Evolutionary conservation across 2,113 vertebrate species (phyloP).

Genomic region (human (Homo sapiens)): GRCh38 chr16:66389001-66389500

Average conservation of each 20-base stretch:
- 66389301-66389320: background rate
- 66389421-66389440: constrained; percentile 90
- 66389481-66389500: constrained; percentile 91
- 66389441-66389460: constrained; percentile 83
- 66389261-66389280: background rate
- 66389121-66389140: background rate
- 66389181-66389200: background rate
- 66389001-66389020: background rate
- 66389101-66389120: background rate
- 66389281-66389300: background rate
- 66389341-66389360: constrained; percentile 77
- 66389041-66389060: background rate
- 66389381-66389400: constrained; percentile 91
- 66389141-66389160: background rate
- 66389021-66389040: background rate
- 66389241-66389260: background rate
- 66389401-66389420: constrained; percentile 87
- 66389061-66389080: background rate
- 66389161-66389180: background rate
- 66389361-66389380: constrained; percentile 84
- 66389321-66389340: background rate
- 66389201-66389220: background rate
- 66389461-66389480: constrained; percentile 90
- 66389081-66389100: background rate
- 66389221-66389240: background rate